Conservation (phyloP, 2,797 vertebrate species). For the Aythya fuligula region DNA sequence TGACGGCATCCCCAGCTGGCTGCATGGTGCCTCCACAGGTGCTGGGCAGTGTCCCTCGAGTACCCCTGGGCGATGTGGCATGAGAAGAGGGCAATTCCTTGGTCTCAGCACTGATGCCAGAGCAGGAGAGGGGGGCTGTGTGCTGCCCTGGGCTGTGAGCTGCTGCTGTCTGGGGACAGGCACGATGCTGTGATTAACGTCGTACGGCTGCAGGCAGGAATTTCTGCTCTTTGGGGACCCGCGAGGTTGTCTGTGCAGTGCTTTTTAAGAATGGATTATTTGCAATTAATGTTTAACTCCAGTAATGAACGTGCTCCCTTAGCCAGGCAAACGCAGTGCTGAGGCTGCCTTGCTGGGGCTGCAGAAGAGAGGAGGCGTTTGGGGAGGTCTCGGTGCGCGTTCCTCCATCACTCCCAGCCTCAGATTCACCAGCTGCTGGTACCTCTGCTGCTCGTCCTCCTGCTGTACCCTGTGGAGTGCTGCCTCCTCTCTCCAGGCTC, state of each 20-base stretch:
- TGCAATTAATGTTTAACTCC: neutral
- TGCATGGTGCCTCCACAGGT: neutral
- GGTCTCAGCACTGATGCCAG: fast-evolving
- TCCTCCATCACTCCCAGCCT: fast-evolving
- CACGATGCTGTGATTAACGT: fast-evolving
- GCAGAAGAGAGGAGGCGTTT: neutral
- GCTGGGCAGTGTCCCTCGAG: neutral
- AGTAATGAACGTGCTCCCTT: neutral
- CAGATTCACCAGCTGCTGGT: neutral
- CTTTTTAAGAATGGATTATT: neutral
- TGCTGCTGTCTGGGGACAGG: neutral
- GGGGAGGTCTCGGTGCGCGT: neutral
- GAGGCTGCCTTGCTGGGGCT: neutral
- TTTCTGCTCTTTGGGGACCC: neutral
- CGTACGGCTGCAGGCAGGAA: fast-evolving
- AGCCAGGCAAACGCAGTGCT: neutral
- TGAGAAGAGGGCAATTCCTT: neutral
- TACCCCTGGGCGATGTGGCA: fast-evolving
- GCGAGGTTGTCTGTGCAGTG: neutral
- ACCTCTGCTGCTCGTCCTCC: neutral
- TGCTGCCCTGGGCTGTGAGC: too few species aligned
- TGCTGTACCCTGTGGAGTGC: neutral
- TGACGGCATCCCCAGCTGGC: fast-evolving
- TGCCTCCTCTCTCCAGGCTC: neutral
- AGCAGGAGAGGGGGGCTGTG: too few species aligned